These are phyloP conservation scores for Stratiolaelaps scimitus DNA, from an alignment of 1,140 invertebrate genomes.

Conservation along the genomic window DNA sequence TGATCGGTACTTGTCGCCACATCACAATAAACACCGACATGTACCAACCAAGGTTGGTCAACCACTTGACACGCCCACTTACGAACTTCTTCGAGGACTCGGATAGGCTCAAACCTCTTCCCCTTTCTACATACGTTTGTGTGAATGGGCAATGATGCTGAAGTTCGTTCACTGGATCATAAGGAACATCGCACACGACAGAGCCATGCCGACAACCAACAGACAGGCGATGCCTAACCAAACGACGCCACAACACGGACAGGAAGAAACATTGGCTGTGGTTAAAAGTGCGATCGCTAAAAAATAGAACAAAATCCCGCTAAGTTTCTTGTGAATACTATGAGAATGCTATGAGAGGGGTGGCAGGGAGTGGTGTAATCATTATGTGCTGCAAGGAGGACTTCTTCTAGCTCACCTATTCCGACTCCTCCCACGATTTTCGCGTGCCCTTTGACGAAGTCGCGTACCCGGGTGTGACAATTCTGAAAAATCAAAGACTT, in stretches of 20 bases:
- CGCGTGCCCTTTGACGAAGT: conserved; percentile 29
- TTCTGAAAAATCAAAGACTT: conserved; percentile 19
- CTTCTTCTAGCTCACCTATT: conserved; percentile 4
- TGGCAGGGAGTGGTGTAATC: too few relatives aligned
- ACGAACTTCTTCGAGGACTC: too few relatives aligned
- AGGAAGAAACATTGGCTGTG: conserved; percentile 3
- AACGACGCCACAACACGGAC: too few relatives aligned
- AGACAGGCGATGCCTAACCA: conserved; percentile 14
- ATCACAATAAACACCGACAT: too few relatives aligned
- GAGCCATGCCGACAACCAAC: conserved; percentile 37
- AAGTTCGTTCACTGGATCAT: conserved; percentile 34
- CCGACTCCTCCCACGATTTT: conserved; percentile 28
- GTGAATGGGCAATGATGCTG: conserved; percentile 8
- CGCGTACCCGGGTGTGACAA: conserved; percentile 28
- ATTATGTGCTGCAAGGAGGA: too few relatives aligned
- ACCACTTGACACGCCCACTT: too few relatives aligned
- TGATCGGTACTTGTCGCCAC: too few relatives aligned
- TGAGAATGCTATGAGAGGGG: too few relatives aligned
- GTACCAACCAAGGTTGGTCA: too few relatives aligned
- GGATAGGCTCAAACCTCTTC: too few relatives aligned
- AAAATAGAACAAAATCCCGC: not conserved
- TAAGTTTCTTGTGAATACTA: not conserved
- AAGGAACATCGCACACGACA: conserved; percentile 37
- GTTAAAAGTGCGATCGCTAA: not conserved
- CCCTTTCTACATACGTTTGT: not conserved